phyloP scores from a whole-genome alignment of 2,888 invertebrate genomes.

The Stenchaetothrips biformis region DNA sequence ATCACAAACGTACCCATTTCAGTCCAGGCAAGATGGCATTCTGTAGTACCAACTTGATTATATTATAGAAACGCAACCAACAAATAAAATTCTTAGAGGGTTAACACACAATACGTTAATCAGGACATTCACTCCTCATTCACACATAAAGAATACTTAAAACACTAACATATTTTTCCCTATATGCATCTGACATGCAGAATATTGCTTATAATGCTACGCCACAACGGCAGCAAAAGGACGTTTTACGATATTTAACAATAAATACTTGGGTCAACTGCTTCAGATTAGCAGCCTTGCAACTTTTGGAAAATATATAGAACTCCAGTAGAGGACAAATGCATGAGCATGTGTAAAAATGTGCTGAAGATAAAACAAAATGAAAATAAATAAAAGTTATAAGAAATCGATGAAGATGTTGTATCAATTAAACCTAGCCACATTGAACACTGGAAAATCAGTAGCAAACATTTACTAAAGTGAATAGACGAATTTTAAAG shows the following conservation, averaged over 20 bases:
- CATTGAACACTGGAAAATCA: not conserved
- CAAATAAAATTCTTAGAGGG: slow-evolving; percentile 19
- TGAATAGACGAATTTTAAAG: too few relatives aligned
- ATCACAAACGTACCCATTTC: slow-evolving; percentile 24
- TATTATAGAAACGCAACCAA: slow-evolving; percentile 9
- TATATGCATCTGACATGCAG: slow-evolving; percentile 2
- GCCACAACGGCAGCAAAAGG: slow-evolving; percentile 1
- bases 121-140: slow-evolving; percentile 4
- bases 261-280: not conserved
- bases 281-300: not conserved
- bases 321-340: not conserved
- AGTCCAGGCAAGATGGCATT: slow-evolving; percentile 23
- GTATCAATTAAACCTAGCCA: not conserved
- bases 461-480: not conserved
- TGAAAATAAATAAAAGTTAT: not conserved
- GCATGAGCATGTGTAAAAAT: too few relatives aligned
- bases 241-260: slow-evolving; percentile 6
- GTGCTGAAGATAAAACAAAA: not conserved
- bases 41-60: slow-evolving; percentile 18
- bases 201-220: slow-evolving; percentile 1
- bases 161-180: not conserved
- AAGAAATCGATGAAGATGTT: not conserved
- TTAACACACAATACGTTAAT: slow-evolving; percentile 1
- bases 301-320: not conserved
- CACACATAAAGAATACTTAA: not conserved